Evolutionary conservation across 2,888 invertebrate genomes (phyloP).

Genomic region (Drosophila fungiperda): DNA sequence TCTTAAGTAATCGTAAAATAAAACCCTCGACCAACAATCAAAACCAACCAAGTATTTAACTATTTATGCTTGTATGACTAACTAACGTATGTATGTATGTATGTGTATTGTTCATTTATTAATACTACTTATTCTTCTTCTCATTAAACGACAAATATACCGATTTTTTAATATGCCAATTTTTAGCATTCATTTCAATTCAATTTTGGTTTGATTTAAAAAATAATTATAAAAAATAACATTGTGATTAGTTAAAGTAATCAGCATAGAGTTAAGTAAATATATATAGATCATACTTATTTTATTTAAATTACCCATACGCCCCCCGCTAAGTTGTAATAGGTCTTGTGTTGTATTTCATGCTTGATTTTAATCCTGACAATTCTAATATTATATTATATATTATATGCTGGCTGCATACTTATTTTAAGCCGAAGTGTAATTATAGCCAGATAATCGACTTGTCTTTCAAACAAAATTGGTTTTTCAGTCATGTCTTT

Average conservation of each 20-base stretch:
- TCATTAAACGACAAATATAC: neutral
- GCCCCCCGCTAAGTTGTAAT: slow-evolving; percentile 10
- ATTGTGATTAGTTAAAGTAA: slow-evolving; percentile 15
- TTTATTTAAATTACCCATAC: slow-evolving; percentile 17
- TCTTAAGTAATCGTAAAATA: slow-evolving; percentile 55
- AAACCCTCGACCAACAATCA: slow-evolving; percentile 8
- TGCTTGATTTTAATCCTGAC: neutral
- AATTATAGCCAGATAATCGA: slow-evolving; percentile 12
- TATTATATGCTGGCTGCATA: neutral
- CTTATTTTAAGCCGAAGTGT: neutral
- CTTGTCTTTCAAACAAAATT: slow-evolving; percentile 6
- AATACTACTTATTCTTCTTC: neutral
- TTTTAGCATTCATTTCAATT: neutral
- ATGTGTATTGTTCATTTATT: slow-evolving; percentile 35
- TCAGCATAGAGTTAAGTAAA: slow-evolving; percentile 17
- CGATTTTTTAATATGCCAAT: neutral
- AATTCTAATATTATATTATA: neutral
- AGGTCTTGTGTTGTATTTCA: neutral
- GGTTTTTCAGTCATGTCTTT: neutral
- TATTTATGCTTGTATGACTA: slow-evolving; percentile 39
- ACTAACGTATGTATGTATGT: slow-evolving; percentile 34
- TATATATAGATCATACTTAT: slow-evolving; percentile 7
- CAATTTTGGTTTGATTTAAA: slow-evolving; percentile 12
- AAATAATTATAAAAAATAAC: neutral
- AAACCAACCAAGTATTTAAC: slow-evolving; percentile 27